Evolutionary conservation across 2,113 vertebrate genomes (phyloP).

Genomic region (Coptodon rendalli): DNA sequence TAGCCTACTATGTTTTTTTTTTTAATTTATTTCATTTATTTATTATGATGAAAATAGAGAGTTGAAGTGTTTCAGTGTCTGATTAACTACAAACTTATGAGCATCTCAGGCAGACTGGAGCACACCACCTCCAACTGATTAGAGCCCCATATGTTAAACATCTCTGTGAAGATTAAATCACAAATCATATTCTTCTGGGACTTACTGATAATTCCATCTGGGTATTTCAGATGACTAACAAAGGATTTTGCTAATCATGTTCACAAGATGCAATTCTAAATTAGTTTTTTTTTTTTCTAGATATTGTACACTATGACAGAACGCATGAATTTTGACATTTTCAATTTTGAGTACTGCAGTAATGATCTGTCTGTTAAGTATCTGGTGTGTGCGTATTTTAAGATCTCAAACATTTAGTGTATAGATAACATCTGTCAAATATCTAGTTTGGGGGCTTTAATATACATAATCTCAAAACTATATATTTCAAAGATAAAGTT

Average conservation of each 20-base stretch:
- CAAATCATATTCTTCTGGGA: neutral
- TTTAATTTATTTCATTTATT: fast-evolving
- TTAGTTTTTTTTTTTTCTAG: neutral
- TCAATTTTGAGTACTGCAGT: neutral
- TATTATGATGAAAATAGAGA: neutral
- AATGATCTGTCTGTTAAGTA: neutral
- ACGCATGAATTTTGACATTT: fast-evolving
- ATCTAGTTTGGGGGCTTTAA: neutral
- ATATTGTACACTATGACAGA: neutral
- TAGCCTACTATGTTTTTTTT: no score
- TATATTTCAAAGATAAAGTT: neutral
- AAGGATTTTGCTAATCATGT: fast-evolving
- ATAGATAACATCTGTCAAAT: neutral
- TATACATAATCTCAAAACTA: fast-evolving
- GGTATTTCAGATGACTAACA: neutral
- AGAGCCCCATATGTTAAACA: fast-evolving
- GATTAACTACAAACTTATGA: neutral
- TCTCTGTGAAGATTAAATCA: neutral
- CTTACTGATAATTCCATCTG: neutral
- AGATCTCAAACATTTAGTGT: neutral
- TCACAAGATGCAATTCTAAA: neutral
- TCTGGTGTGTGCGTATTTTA: neutral
- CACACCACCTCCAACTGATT: fast-evolving
- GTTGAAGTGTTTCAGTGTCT: neutral
- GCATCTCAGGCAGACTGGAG: neutral